A percentile compares a stretch with the other conserved stretches of the same genome.
These are phyloP conservation scores for Pedionomus torquatus DNA, from an alignment of 2,113 vertebrate species.

Conservation along the genomic window DNA sequence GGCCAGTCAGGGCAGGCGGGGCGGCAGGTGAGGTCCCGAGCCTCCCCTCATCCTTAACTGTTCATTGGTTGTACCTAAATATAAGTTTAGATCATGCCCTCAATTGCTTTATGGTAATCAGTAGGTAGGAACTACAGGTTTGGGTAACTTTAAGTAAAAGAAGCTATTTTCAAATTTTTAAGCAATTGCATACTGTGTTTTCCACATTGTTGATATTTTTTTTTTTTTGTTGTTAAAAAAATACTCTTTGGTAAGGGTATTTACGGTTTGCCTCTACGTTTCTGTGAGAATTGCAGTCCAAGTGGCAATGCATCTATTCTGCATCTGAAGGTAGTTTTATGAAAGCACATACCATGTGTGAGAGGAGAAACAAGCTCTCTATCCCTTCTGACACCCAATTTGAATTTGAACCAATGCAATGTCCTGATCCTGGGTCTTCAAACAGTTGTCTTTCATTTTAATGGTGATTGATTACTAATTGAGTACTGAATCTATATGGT, in stretches of 20 bases:
- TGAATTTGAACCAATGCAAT: background rate
- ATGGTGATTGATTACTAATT: background rate
- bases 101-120: fast-evolving
- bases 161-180: background rate
- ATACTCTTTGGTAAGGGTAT: fast-evolving
- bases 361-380: background rate
- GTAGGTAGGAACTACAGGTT: background rate
- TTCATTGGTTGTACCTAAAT: fast-evolving
- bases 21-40: background rate
- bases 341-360: fast-evolving
- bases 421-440: background rate
- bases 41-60: fast-evolving
- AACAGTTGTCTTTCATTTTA: background rate
- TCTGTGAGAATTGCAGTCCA: background rate
- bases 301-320: background rate
- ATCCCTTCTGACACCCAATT: fast-evolving
- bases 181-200: fast-evolving
- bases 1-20: background rate
- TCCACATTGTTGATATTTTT: background rate
- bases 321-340: background rate
- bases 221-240: background rate
- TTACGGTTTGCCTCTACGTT: fast-evolving
- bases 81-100: fast-evolving
- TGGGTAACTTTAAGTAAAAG: background rate
- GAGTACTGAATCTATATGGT: background rate